Conservation (phyloP, 2,797 vertebrate genomes). For the Gadopsis marmoratus region DNA sequence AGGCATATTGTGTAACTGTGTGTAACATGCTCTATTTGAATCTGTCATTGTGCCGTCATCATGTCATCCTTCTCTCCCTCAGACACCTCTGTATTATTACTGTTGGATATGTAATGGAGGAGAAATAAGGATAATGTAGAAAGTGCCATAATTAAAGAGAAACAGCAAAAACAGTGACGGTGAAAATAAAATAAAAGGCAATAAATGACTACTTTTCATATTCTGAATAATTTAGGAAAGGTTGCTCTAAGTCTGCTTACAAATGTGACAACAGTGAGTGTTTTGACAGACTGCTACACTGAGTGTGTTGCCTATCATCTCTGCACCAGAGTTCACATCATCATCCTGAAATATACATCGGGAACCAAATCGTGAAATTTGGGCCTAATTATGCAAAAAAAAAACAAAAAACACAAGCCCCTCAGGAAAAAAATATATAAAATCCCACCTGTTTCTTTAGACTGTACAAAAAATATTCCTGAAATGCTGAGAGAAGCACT, state of each 20-base stretch:
- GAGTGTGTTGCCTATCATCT: slow-evolving; percentile 36
- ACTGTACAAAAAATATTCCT: slow-evolving; percentile 12
- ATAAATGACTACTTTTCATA: slow-evolving; percentile 9
- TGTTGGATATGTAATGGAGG: neutral
- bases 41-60: slow-evolving; percentile 29
- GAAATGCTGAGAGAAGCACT: slow-evolving; percentile 19
- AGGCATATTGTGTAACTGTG: slow-evolving; percentile 49
- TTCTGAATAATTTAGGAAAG: slow-evolving; percentile 40
- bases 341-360: slow-evolving; percentile 51
- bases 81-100: neutral
- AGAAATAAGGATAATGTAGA: neutral
- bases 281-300: slow-evolving; percentile 67
- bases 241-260: slow-evolving; percentile 34
- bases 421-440: too few relatives aligned
- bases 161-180: neutral
- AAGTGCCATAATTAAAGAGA: slow-evolving; percentile 5
- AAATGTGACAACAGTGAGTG: slow-evolving; percentile 54
- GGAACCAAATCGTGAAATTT: slow-evolving; percentile 34
- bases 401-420: neutral
- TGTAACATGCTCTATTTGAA: slow-evolving; percentile 53
- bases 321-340: slow-evolving; percentile 42
- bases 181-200: neutral
- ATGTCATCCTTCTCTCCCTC: slow-evolving; percentile 23
- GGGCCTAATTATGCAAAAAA: slow-evolving; percentile 36
- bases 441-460: slow-evolving; percentile 2